A percentile compares a stretch with the other conserved stretches of the same genome.
Evolutionary conservation across 2,113 vertebrate species (phyloP).

Genomic region (Chelonoidis abingdonii): DNA sequence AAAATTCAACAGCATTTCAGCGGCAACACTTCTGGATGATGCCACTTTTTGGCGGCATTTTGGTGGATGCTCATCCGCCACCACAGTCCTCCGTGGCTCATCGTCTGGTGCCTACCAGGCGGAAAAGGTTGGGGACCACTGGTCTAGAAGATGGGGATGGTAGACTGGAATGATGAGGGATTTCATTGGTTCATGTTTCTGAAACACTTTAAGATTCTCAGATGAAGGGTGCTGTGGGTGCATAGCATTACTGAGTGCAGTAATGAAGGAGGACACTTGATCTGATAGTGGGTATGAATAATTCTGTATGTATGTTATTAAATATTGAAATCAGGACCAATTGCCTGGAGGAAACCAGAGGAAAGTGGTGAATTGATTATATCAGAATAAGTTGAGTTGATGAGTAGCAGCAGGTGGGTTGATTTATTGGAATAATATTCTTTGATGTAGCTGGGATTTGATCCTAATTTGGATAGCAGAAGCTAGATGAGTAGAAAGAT

Average conservation of each 20-base stretch:
- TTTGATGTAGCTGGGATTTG: background rate
- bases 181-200: background rate
- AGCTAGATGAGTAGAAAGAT: background rate
- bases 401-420: background rate
- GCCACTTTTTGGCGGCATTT: no score
- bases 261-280: background rate
- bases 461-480: background rate
- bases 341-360: background rate
- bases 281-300: background rate
- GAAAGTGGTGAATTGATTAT: background rate
- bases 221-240: background rate
- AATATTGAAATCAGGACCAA: background rate
- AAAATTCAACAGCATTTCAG: no score
- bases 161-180: background rate
- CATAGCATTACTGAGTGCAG: background rate
- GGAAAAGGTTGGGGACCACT: no score
- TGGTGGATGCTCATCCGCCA: no score
- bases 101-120: no score
- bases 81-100: no score
- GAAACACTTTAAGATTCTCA: background rate
- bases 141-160: background rate
- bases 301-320: background rate
- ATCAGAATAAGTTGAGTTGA: background rate
- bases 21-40: no score
- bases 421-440: background rate